Base-by-base conservation (phyloP, 2,113 vertebrate genomes). In the Anseranas semipalmata region DNA sequence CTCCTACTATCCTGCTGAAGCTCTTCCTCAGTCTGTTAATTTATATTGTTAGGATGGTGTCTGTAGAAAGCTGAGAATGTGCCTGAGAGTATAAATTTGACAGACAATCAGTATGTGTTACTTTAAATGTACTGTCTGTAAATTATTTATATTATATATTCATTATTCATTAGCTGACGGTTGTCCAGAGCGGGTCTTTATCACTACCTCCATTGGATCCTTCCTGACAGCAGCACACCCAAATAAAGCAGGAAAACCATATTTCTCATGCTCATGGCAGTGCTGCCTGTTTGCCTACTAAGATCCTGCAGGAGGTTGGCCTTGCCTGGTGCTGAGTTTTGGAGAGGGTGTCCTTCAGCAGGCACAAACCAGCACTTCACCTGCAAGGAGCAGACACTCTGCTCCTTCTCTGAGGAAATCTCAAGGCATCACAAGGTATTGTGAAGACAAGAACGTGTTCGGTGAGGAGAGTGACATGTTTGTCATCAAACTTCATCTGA, bases 381-480 rank as follows among this genome's bases (percentile, higher is more conserved):
- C n/a, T 79, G 33, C 41, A 78, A 60, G 62, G 21, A 80, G 52
- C 77, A 71, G 41, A 46, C 19, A 6, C 24, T 71, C 43, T 52
- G 65, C 55, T 86, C 55, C 60, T 37, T 8, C 73, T 66, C 46
- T 53, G 24, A 83, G n/a, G 71, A 67, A 62, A 87, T 25, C 59
- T 77, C 30, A 67, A 77, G 45, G 41, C 52, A 72, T 55, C 2
- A 0, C 27, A 71, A 60, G 33, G 39, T 7, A 28, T 33, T 32
- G 46, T 2, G 32, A 73, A 37, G 25, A 46, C 33, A 86, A 78
- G 17, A 87, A 67, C 11, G 17, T 0, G 1, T 27, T 24, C 68
- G 32, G 5, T 45, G 53, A 24, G 18, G 19, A 84, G 12, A 50
- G 21, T 32, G 71, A 39, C 0, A 0, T 0, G 0, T 39, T 55